A percentile compares a stretch with the other conserved stretches of the same genome.
Conservation (phyloP, 2,113 vertebrate species). For the Tachysurus fulvidraco region DNA sequence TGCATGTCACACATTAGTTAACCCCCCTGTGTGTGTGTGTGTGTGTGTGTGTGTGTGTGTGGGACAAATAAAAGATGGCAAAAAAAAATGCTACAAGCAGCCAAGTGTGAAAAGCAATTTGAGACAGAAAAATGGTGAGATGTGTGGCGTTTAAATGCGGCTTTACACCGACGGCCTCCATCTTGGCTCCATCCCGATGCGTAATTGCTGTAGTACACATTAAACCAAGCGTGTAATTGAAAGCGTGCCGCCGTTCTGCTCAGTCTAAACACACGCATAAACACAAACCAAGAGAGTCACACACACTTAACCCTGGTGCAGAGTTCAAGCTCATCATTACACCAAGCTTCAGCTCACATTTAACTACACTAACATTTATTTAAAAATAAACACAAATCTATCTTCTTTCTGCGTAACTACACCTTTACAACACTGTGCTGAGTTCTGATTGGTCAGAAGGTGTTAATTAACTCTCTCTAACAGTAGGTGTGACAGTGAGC, state of each 20-base stretch:
- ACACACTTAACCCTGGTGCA: slow-evolving; percentile 23
- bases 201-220: slow-evolving; percentile 75
- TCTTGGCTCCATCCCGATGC: slow-evolving; percentile 72
- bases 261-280: slow-evolving; percentile 25
- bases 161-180: slow-evolving; percentile 76
- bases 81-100: slow-evolving; percentile 52
- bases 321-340: not conserved
- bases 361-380: not conserved
- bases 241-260: slow-evolving; percentile 70
- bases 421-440: not conserved
- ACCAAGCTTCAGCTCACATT: not conserved
- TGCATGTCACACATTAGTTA: slow-evolving; percentile 10
- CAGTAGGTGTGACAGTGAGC: not conserved
- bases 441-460: not conserved
- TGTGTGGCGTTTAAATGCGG: slow-evolving; percentile 68
- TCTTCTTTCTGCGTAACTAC: not conserved
- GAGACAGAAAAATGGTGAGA: slow-evolving; percentile 61
- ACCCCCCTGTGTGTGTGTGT: slow-evolving; percentile 3
- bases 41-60: slow-evolving; percentile 3
- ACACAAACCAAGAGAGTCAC: not conserved
- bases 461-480: not conserved
- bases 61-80: slow-evolving; percentile 30
- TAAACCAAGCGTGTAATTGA: slow-evolving; percentile 79
- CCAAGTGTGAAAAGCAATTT: slow-evolving; percentile 77
- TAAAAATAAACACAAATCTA: not conserved